Conservation (phyloP, 1,140 invertebrate genomes). For the Pachypeltis micranthus region DNA sequence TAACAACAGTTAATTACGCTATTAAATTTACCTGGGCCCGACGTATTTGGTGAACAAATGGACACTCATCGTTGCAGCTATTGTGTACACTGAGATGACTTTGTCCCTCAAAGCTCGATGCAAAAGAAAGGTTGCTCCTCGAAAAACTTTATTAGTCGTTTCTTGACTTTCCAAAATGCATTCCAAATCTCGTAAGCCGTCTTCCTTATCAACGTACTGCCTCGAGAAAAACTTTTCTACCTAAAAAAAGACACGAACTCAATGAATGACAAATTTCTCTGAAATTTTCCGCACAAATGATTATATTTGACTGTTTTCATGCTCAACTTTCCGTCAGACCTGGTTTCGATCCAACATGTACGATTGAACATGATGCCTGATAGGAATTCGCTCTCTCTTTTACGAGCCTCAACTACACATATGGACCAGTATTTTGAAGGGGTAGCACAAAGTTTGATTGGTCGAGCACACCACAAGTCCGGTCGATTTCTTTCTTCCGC, state of each 20-base stretch:
- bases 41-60: constrained; percentile 69
- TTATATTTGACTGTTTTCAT: too few relatives aligned
- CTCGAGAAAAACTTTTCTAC: constrained; percentile 89
- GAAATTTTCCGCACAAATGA: neutral
- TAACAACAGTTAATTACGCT: neutral
- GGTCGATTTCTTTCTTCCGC: too few relatives aligned
- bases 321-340: too few relatives aligned
- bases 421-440: too few relatives aligned
- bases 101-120: constrained; percentile 69
- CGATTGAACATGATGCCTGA: too few relatives aligned
- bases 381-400: too few relatives aligned
- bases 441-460: too few relatives aligned
- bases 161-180: constrained; percentile 12
- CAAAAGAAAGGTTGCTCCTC: constrained; percentile 60
- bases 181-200: constrained; percentile 58
- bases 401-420: too few relatives aligned
- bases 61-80: constrained; percentile 63
- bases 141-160: constrained; percentile 54
- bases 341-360: too few relatives aligned
- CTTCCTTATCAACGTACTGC: constrained; percentile 83
- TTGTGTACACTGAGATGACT: constrained; percentile 70
- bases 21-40: constrained; percentile 47
- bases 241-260: constrained; percentile 35
- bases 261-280: neutral
- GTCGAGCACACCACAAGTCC: too few relatives aligned